Conservation (phyloP, 2,888 invertebrate genomes). For the Patella depressa region DNA sequence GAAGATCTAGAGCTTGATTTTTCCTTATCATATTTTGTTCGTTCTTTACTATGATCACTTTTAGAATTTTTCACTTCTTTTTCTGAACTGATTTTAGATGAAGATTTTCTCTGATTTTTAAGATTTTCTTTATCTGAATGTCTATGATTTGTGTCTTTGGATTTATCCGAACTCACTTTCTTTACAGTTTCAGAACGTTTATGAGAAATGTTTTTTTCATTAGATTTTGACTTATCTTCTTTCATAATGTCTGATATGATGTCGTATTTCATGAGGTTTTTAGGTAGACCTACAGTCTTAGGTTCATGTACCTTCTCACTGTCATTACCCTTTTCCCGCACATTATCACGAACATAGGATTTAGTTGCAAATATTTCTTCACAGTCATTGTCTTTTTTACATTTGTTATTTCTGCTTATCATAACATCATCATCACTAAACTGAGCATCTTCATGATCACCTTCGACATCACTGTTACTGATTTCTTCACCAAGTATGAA, state of each 20-base stretch:
- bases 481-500: not conserved
- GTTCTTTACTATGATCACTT: slow-evolving; percentile 3
- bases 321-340: not conserved
- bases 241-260: not conserved
- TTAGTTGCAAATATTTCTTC: not conserved
- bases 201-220: slow-evolving; percentile 17
- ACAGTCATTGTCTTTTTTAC: not conserved
- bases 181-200: slow-evolving; percentile 12
- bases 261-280: no score
- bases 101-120: slow-evolving; percentile 5
- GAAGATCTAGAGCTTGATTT: slow-evolving; percentile 33
- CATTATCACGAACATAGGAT: not conserved
- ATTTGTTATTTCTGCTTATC: not conserved
- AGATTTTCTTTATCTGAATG: slow-evolving; percentile 10
- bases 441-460: slow-evolving; percentile 28
- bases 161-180: slow-evolving; percentile 12
- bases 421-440: slow-evolving; percentile 23
- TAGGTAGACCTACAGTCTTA: no score
- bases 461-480: slow-evolving; percentile 16
- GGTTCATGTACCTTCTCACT: no score
- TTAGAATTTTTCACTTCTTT: not conserved
- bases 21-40: slow-evolving; percentile 6
- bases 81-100: slow-evolving; percentile 15
- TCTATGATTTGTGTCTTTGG: slow-evolving; percentile 74
- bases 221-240: slow-evolving; percentile 24